Base-by-base conservation (phyloP, 2,888 invertebrate genomes). In the Gastrophysa polygoni region DNA sequence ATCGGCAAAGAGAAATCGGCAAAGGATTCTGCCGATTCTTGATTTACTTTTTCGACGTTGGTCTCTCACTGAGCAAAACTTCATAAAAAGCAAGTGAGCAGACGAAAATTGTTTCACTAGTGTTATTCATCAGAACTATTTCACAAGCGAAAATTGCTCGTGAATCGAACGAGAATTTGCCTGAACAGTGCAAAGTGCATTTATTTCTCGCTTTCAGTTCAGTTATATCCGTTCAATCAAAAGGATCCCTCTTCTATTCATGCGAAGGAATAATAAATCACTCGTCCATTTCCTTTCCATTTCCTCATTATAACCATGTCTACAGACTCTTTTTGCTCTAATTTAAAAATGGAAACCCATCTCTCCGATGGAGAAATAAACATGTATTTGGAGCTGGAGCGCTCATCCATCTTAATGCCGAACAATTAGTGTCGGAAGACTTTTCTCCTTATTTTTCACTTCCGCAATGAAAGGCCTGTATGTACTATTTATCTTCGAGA, bases 401-500 rank as follows among this genome's bases (percentile, higher is more conserved):
- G 59, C 66, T 69, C 71, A 75, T 77, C 74, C 73, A 75, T 78
- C 77, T 77, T 78, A 74, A 77, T 77, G 71, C 69, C 69, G 72
- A 75, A 77, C 78, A 76, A 77, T 77, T 77, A 78, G 75, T 76
- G 76, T 77, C 76, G 69, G 67, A 71, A 71, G 75, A 75, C 73
- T 75, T 77, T 75, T 73, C 73, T 75, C 71, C 73, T 76, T 76
- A 76, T 76, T 78, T 77, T 77, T 76, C 75, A 73, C 75, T 73
- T 76, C 74, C 71, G 73, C 73, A 74, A 77, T 75, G 76, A 78
- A 77, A 76, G 75, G 75, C 69, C 71, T 71, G 24, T 11, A 54
- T 43, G 69, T 72, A 71, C 75, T 73, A 77, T 78, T 77, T 75
- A 77, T 77, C 78, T 76, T 73, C 70, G 70, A 76, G 77, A 77